These are phyloP conservation scores for Stramonita haemastoma DNA, from an alignment of 2,888 invertebrate genomes.

Conservation along the genomic window DNA sequence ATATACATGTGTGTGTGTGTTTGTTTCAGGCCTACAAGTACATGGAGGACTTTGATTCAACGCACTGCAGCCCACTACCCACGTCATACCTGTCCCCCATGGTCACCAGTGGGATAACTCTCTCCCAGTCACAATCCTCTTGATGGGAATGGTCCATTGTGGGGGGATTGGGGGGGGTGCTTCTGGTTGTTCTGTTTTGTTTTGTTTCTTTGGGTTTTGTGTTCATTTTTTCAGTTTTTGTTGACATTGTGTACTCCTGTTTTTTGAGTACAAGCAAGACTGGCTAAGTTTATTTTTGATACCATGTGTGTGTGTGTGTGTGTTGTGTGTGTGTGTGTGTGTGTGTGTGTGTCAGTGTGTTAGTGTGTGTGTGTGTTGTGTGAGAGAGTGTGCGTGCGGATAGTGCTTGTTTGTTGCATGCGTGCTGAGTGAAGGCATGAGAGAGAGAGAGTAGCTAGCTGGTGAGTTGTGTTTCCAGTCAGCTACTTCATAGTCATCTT, in stretches of 20 bases:
- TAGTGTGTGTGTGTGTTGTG: too few species aligned
- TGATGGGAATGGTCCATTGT: conserved; percentile 1
- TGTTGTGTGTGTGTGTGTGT: too few species aligned
- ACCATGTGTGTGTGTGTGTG: neutral
- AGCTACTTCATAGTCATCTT: too few species aligned
- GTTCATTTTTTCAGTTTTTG: neutral
- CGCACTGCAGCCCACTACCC: conserved; percentile 91
- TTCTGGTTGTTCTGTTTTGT: neutral
- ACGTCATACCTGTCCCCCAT: conserved; percentile 82
- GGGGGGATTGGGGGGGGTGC: neutral
- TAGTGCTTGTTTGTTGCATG: too few species aligned
- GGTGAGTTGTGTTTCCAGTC: neutral
- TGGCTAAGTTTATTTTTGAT: neutral
- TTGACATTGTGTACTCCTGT: neutral
- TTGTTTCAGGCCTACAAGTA: conserved; percentile 82
- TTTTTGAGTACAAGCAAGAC: neutral
- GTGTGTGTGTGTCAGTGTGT: too few species aligned
- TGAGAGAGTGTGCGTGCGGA: too few species aligned
- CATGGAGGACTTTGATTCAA: conserved; percentile 89
- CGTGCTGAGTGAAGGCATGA: neutral
- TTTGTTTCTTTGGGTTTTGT: neutral
- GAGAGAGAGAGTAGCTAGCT: neutral
- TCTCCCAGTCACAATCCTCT: neutral
- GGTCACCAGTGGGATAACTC: conserved; percentile 54
- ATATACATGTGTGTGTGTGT: neutral